phyloP scores from a whole-genome alignment of 2,113 vertebrate genomes.

The Anthoscopus minutus region DNA sequence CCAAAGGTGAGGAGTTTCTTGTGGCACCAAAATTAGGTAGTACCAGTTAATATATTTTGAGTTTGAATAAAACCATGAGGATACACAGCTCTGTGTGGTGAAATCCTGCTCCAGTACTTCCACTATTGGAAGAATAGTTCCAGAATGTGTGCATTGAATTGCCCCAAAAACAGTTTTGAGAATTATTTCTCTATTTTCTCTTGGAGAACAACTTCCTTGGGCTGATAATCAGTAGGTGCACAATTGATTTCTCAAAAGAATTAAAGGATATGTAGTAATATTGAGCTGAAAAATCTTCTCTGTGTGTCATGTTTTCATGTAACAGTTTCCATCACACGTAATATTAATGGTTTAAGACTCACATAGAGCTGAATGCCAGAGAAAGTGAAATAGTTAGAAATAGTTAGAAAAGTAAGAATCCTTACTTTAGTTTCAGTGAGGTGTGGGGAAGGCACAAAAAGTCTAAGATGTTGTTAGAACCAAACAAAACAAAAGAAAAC shows the following conservation, averaged over 20 bases:
- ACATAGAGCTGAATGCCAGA: rapidly evolving
- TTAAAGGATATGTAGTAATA: background rate
- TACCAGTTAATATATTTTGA: background rate
- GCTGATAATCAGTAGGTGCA: background rate
- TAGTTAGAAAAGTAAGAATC: too few relatives aligned
- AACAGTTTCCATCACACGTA: background rate
- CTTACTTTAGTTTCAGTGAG: background rate
- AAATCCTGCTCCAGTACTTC: background rate
- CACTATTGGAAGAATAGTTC: background rate
- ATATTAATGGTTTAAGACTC: background rate
- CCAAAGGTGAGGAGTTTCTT: background rate
- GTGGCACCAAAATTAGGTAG: background rate
- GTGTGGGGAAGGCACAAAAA: background rate
- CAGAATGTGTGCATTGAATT: background rate
- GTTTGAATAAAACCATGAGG: background rate
- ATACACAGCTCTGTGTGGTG: background rate
- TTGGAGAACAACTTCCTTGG: background rate
- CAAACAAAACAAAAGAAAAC: background rate
- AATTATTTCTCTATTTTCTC: background rate
- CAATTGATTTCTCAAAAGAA: background rate
- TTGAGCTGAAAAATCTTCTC: background rate
- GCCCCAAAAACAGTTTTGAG: background rate
- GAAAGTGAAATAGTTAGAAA: background rate
- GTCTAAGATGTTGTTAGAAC: background rate
- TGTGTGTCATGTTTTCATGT: background rate